Evolutionary conservation across 2,113 vertebrate genomes (phyloP).

Genomic region (human): GRCh38 chr19:53204001-53204500

Average conservation of each 20-base stretch:
- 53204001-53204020: background rate
- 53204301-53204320: background rate
- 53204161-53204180: background rate
- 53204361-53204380: background rate
- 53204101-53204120: slow-evolving; percentile 55
- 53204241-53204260: background rate
- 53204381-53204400: background rate
- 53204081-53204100: background rate
- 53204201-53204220: background rate
- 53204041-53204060: background rate
- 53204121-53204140: slow-evolving; percentile 42
- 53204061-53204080: slow-evolving; percentile 17
- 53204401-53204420: rapidly evolving
- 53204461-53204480: background rate
- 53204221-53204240: background rate
- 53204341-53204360: background rate
- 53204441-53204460: background rate
- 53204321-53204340: background rate
- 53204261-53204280: background rate
- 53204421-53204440: background rate
- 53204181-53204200: background rate
- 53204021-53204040: background rate
- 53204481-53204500: background rate
- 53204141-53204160: background rate
- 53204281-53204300: background rate